phyloP scores from a whole-genome alignment of 2,888 invertebrate genomes.

The Agrochola lychnidis region DNA sequence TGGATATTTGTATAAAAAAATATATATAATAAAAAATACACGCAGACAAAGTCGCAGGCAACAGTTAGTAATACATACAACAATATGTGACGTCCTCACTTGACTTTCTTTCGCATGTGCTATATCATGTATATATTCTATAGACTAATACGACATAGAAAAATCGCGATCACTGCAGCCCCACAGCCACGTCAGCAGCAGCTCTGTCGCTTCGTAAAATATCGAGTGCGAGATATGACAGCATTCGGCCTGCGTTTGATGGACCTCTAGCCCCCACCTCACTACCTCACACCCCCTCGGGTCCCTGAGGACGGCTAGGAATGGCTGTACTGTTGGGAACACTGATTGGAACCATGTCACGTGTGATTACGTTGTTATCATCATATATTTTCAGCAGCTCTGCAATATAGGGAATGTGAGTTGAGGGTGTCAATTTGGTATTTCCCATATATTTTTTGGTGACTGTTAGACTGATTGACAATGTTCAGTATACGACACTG shows the following conservation, averaged over 20 bases:
- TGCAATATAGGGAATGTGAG: neutral
- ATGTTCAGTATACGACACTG: too few relatives aligned
- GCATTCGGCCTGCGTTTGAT: slow-evolving; percentile 69
- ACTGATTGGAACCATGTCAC: slow-evolving; percentile 43
- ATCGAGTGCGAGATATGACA: slow-evolving; percentile 69
- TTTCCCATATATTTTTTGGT: too few relatives aligned
- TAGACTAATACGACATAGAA: neutral
- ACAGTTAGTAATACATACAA: too few relatives aligned
- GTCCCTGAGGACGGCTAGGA: slow-evolving; percentile 3
- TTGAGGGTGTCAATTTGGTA: neutral
- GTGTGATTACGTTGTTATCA: slow-evolving; percentile 25
- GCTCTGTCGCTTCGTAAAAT: slow-evolving; percentile 64
- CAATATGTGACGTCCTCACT: too few relatives aligned
- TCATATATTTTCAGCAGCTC: neutral
- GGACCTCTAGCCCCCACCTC: slow-evolving; percentile 28
- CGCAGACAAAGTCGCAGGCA: neutral
- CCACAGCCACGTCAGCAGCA: slow-evolving; percentile 54
- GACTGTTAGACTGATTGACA: neutral
- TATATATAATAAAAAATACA: too few relatives aligned
- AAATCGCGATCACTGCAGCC: slow-evolving; percentile 25
- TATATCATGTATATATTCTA: too few relatives aligned
- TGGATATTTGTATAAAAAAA: too few relatives aligned
- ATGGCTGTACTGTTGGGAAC: slow-evolving; percentile 38
- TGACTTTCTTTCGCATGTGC: neutral
- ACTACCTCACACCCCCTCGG: slow-evolving; percentile 5